Percentiles rank a stretch among this genome's conserved stretches.
phyloP scores from a whole-genome alignment of 2,113 vertebrate species.

The Corythornis vintsioides region DNA sequence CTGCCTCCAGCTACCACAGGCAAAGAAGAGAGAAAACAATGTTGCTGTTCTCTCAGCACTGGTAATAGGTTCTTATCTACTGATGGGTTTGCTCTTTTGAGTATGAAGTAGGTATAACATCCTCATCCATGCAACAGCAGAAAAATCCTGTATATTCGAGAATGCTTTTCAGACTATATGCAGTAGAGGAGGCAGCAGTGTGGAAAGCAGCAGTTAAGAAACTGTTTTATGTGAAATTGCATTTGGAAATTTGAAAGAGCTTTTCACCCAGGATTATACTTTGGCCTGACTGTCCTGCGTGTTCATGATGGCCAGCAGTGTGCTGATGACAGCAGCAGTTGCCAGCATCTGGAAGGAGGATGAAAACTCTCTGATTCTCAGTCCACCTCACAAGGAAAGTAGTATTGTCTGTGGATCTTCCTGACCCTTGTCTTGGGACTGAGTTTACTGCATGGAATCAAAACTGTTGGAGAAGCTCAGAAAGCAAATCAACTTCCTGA shows the following conservation, averaged over 20 bases:
- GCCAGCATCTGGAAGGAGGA: not conserved
- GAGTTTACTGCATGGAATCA: not conserved
- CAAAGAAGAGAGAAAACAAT: not conserved
- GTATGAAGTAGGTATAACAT: not conserved
- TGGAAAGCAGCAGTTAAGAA: not conserved
- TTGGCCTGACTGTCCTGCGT: not conserved
- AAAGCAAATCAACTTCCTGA: not conserved
- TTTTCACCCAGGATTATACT: not conserved
- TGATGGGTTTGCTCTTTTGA: not conserved
- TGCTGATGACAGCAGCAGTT: not conserved
- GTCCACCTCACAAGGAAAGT: not conserved
- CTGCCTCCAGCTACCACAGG: not conserved
- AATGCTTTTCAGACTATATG: not conserved
- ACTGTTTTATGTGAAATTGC: not conserved
- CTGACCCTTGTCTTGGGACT: not conserved
- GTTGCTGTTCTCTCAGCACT: not conserved
- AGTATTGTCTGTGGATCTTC: rapidly evolving
- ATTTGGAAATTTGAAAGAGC: not conserved
- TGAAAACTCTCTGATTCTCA: not conserved
- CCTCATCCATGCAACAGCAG: not conserved
- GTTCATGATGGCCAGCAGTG: not conserved
- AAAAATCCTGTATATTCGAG: not conserved
- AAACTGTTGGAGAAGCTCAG: not conserved
- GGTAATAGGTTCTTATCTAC: not conserved
- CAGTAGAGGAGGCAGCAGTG: not conserved